Base-by-base conservation (phyloP, 2,113 vertebrate species). In the Todiramphus chloris region DNA sequence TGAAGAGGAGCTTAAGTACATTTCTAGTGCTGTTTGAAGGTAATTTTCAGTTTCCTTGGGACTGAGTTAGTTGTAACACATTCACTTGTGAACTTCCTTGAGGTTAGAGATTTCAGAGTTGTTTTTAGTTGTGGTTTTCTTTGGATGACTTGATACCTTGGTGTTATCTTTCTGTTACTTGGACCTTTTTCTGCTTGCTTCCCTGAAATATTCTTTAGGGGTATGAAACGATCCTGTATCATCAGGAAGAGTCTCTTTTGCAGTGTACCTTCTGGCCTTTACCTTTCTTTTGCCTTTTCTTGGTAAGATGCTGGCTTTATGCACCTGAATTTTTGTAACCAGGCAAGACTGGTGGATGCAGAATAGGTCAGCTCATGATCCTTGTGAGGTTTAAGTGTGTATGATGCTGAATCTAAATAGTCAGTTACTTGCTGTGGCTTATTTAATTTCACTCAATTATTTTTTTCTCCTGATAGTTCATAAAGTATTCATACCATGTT, bases 371-470 rank as follows among this genome's bases (percentile, higher is more conserved):
- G 50, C 69, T 10, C 88, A 44, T 21, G 55, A 66, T 41, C 63
- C 55, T 33, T 58, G 35, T 16, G 16, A 78, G 56, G 25, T 33
- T 87, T 64, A 83, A 76, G 44, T 70, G 75, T 77, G 33, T 70
- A 46, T 74, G 82, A 85, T 62, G 82, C 72, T 87, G 93, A 87
- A 92, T 95, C 53, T 87, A 87, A 92, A 55, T 44, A 79, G 58
- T 16, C 72, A 89, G 63, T 96, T 95, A 78, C 55, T 83, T 81
- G 41, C 51, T 81, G n/a, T 83, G 68, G 37, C 53, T 88, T 92
- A 48, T 77, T 93, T 92, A 86, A 93, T 95, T 90, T 77, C 33
- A 67, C 44, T 87, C 10, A 30, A 0, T 63, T 63, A 50, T 12
- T 28, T 7, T 62, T 44, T 75, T 84, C 2, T 78, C 10, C 25